These are phyloP conservation scores for Monochamus alternatus DNA, from an alignment of 2,888 invertebrate species.

Conservation along the genomic window DNA sequence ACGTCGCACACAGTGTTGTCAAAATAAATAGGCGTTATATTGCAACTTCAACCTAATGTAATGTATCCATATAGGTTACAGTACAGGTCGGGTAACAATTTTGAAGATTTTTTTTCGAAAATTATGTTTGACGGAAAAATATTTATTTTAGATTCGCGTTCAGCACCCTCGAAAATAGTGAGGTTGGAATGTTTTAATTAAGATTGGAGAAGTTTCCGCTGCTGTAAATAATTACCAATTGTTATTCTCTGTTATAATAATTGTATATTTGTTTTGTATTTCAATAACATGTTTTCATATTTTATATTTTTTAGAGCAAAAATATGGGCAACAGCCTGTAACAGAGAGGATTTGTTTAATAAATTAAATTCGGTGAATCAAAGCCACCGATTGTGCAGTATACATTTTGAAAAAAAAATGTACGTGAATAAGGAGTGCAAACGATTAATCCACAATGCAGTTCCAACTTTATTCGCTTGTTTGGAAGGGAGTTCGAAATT, in stretches of 20 bases:
- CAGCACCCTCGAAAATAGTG: too few species aligned
- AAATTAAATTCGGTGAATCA: not conserved
- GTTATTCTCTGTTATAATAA: not conserved
- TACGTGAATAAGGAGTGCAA: not conserved
- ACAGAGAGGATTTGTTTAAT: slow-evolving; percentile 11
- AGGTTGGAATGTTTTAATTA: too few species aligned
- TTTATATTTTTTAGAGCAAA: slow-evolving; percentile 27
- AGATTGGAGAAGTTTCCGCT: too few species aligned
- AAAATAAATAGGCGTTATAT: too few species aligned
- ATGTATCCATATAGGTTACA: too few species aligned
- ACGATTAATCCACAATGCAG: slow-evolving; percentile 2
- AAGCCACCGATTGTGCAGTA: not conserved
- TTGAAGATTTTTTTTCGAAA: too few species aligned
- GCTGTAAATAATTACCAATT: not conserved
- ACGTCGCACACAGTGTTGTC: too few species aligned
- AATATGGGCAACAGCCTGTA: slow-evolving; percentile 26
- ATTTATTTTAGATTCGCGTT: too few species aligned
- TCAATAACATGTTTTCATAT: slow-evolving; percentile 3
- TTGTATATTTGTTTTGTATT: slow-evolving; percentile 7
- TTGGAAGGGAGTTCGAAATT: not conserved
- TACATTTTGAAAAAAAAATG: slow-evolving; percentile 2
- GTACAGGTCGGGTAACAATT: too few species aligned
- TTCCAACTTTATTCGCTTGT: slow-evolving; percentile 2
- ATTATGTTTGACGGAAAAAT: too few species aligned
- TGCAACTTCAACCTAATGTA: too few species aligned